A percentile compares a stretch with the other conserved stretches of the same genome.
Conservation (phyloP, 2,888 invertebrate genomes). For the Anthrax anthrax region DNA sequence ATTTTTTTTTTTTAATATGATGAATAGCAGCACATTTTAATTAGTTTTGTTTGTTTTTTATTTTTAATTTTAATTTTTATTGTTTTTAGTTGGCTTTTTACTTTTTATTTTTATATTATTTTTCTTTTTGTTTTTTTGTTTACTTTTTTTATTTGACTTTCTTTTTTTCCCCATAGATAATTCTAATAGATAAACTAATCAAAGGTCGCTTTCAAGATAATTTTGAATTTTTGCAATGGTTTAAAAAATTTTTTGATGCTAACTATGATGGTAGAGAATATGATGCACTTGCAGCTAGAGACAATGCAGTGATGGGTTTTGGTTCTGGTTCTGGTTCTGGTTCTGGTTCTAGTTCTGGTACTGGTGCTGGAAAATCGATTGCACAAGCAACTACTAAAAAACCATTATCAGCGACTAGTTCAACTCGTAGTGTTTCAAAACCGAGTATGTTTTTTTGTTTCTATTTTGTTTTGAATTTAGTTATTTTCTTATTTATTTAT, state of each 20-base stretch:
- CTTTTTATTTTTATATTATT: background rate
- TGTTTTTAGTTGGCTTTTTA: background rate
- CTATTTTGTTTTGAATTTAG: background rate
- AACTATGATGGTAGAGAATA: constrained; percentile 94
- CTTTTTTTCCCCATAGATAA: constrained; percentile 26
- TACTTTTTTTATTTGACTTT: constrained; percentile 12
- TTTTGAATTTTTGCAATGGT: constrained; percentile 99
- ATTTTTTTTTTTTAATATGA: background rate
- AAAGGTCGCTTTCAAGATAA: constrained; percentile 99
- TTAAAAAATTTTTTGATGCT: constrained; percentile 99
- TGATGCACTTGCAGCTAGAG: constrained; percentile 75
- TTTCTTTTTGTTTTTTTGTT: constrained; percentile 9
- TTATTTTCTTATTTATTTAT: constrained; percentile 3
- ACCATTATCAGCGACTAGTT: constrained; percentile 24
- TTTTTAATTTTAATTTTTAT: background rate
- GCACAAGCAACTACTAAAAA: constrained; percentile 16
- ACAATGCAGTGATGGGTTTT: constrained; percentile 72
- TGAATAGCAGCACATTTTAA: too few species aligned
- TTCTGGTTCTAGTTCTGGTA: constrained; percentile 18
- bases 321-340: constrained; percentile 38
- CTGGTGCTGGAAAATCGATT: constrained; percentile 23
- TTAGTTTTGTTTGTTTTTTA: background rate
- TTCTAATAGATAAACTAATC: constrained; percentile 52
- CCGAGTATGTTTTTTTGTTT: constrained; percentile 15
- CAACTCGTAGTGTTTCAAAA: constrained; percentile 13